A percentile compares a stretch with the other conserved stretches of the same genome.
These are phyloP conservation scores for Invenusta paracnida DNA, from an alignment of 2,888 invertebrate species.

Conservation along the genomic window DNA sequence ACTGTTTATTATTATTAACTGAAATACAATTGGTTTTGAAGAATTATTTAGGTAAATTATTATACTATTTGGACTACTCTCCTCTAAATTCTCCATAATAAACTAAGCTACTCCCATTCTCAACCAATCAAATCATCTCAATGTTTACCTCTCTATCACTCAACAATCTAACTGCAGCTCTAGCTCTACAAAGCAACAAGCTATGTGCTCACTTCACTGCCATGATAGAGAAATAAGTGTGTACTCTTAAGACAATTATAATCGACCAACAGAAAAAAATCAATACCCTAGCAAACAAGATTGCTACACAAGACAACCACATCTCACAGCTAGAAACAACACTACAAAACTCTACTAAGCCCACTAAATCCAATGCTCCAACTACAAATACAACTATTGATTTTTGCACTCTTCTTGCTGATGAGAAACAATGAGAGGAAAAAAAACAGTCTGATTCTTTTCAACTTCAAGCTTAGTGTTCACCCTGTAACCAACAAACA, in stretches of 20 bases:
- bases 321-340: background rate
- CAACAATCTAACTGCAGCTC: background rate
- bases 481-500: background rate
- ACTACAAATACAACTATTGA: too few relatives aligned
- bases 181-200: background rate
- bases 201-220: background rate
- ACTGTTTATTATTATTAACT: too few relatives aligned
- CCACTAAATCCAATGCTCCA: too few relatives aligned
- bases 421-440: background rate
- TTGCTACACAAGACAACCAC: background rate
- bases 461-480: background rate
- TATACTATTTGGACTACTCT: too few relatives aligned
- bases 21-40: too few relatives aligned
- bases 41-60: too few relatives aligned
- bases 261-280: background rate
- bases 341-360: background rate
- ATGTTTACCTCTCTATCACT: background rate
- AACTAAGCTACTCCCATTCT: too few relatives aligned
- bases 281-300: background rate
- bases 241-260: background rate
- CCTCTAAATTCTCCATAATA: too few relatives aligned
- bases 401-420: background rate
- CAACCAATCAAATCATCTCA: background rate
- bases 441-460: background rate
- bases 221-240: background rate